Base-by-base conservation (phyloP, 2,888 invertebrate species). In the Chymomyza amoena region DNA sequence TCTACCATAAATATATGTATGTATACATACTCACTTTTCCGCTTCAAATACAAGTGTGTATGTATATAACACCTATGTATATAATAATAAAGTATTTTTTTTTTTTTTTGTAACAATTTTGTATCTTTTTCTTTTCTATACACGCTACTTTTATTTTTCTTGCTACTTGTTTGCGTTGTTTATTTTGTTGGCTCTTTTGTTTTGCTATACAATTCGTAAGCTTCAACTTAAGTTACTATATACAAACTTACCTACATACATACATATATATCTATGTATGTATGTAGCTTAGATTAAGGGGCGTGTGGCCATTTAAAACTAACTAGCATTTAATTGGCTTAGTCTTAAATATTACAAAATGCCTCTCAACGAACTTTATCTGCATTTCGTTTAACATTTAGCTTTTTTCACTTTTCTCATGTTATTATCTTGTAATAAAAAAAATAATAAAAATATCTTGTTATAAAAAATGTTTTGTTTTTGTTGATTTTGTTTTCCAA, bases 301-400 rank as follows among this genome's bases (percentile, higher is more conserved):
- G 39, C 39, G 39, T 45, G 5, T 45, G 13, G 13, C 3, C 13
- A 45, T 45, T 45, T 45, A 45, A 45, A 32, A 32, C 7, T 32
- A 32, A 13, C 39, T 45, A 45, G 39, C 39, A 45, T 45, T 45
- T 45, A 45, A 45, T 45, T 45, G 39, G 39, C 4, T 45, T 13
- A 10, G 6, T 13, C 10, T 45, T 4, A 45, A 45, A 45, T 10
- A 13, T 45, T 45, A 45, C 39, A 45, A 13, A 45, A 45, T 45
- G 13, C 13, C 39, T 45, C 13, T 13, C 39, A 13, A 45, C 39
- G 39, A 45, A 45, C 36, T 36, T 36, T 9, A 36, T 9, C 36
- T 36, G 36, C 36, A 72, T 80, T 83, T 83, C 81, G 70, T 84
- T 84, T 78, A 75, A 36, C 36, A 9, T 36, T 45, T 18, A 50